Evolutionary conservation across 1,140 invertebrate genomes (phyloP).

Genomic region (Sinella curviseta): DNA sequence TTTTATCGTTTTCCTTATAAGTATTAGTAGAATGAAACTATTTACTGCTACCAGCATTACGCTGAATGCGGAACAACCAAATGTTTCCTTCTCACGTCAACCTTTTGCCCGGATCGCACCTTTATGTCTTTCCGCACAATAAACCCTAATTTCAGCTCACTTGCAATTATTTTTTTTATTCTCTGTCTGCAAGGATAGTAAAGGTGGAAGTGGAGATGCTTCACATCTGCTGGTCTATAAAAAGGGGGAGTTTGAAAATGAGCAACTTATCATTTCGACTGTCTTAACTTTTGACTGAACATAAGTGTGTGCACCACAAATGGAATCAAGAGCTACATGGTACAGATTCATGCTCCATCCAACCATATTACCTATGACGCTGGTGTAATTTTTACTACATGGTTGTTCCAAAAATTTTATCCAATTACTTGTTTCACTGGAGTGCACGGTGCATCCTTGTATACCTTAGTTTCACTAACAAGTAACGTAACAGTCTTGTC

Average conservation of each 20-base stretch:
- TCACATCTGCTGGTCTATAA: neutral
- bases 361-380: too few relatives aligned
- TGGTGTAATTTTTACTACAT: too few relatives aligned
- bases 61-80: slow-evolving; percentile 3
- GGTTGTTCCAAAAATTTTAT: too few relatives aligned
- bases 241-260: neutral
- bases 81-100: slow-evolving; percentile 27
- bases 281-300: neutral
- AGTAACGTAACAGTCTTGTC: too few relatives aligned
- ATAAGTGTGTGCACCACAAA: too few relatives aligned
- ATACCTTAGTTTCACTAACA: too few relatives aligned
- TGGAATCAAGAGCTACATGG: too few relatives aligned
- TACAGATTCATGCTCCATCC: too few relatives aligned
- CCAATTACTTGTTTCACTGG: too few relatives aligned
- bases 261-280: slow-evolving; percentile 1
- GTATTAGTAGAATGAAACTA: neutral
- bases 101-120: slow-evolving; percentile 17
- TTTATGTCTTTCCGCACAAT: slow-evolving; percentile 27
- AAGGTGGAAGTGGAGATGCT: neutral
- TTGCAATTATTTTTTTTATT: slow-evolving; percentile 13
- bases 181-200: neutral
- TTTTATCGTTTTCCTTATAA: neutral
- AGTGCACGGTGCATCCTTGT: too few relatives aligned
- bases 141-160: slow-evolving; percentile 22
- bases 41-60: neutral